Base-by-base conservation (phyloP, 2,797 vertebrate species). In the Sebastolobus altivelis region DNA sequence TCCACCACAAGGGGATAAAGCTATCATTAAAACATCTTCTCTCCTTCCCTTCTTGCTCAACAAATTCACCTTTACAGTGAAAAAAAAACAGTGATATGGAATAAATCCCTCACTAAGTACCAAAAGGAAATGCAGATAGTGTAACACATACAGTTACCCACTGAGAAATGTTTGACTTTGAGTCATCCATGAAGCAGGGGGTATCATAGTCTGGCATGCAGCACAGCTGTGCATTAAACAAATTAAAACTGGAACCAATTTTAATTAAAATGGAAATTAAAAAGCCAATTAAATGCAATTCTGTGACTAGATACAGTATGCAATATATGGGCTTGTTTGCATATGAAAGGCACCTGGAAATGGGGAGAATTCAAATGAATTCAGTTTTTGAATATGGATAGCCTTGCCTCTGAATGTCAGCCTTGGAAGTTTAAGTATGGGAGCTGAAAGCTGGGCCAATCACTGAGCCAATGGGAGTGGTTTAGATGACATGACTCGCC, bases 21-120 rank as follows among this genome's bases (percentile, higher is more conserved):
- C 87, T 87, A 89, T 91, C 83, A 87, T 93, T 90, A 91, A 90
- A 92, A 91, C 83, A 89, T 89, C 65, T 81, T 52, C 69, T 78
- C 75, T 77, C 62, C 55, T 65, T 52, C 65, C 70, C 8, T 56
- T 60, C 62, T 59, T 20, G 25, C 56, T 61, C 43, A 62, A 73
- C 77, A 84, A 79, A 84, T 77, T 81, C 58, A 82, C 70, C 75
- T 84, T 82, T 69, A 74, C 73, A 72, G 35, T 55, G 25, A 55
- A 74, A 82, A 66, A 69, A 67, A 67, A 59, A 6, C 12, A 43
- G 8, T 29, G 25, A 67, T 68, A 59, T 75, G 65, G 79, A 75
- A 75, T 46, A 75, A 68, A 69, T 20, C 43, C 14, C 13, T 27
- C 18, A 29, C 33, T 60, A 77, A 33, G 63, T 55, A 70, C 37